Percentiles rank a stretch among this genome's conserved stretches.
Conservation (phyloP, 1,140 invertebrate genomes). For the Calliphora vicina region DNA sequence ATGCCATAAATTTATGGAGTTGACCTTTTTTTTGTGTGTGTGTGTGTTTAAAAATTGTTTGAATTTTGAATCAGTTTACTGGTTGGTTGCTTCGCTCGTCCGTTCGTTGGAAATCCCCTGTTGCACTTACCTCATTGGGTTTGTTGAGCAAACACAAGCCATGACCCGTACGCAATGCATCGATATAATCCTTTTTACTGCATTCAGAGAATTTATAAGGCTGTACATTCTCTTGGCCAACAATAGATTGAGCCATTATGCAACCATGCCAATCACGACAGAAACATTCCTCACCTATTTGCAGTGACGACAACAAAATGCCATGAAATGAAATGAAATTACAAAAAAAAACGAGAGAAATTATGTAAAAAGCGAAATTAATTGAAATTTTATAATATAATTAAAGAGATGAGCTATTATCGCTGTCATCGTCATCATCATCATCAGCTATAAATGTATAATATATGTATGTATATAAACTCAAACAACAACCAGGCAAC, state of each 20-base stretch:
- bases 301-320: neutral
- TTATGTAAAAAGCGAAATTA: neutral
- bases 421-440: constrained; percentile 14
- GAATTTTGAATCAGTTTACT: neutral
- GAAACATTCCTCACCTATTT: constrained; percentile 73
- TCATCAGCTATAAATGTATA: neutral
- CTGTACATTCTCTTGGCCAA: constrained; percentile 88
- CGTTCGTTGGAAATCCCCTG: neutral
- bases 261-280: constrained; percentile 95
- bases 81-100: neutral
- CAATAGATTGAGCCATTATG: constrained; percentile 93
- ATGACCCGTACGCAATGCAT: constrained; percentile 78
- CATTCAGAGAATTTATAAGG: constrained; percentile 94
- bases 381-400: neutral
- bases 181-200: constrained; percentile 85
- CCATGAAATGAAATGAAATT: neutral
- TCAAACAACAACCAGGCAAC: neutral
- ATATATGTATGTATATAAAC: too few relatives aligned
- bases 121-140: constrained; percentile 80
- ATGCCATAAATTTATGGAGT: neutral
- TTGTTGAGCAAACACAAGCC: constrained; percentile 90
- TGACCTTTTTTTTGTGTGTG: neutral
- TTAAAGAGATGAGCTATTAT: neutral
- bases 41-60: neutral
- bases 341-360: neutral